phyloP scores from a whole-genome alignment of 2,797 vertebrate genomes.

The Muraenolepis orangiensis region DNA sequence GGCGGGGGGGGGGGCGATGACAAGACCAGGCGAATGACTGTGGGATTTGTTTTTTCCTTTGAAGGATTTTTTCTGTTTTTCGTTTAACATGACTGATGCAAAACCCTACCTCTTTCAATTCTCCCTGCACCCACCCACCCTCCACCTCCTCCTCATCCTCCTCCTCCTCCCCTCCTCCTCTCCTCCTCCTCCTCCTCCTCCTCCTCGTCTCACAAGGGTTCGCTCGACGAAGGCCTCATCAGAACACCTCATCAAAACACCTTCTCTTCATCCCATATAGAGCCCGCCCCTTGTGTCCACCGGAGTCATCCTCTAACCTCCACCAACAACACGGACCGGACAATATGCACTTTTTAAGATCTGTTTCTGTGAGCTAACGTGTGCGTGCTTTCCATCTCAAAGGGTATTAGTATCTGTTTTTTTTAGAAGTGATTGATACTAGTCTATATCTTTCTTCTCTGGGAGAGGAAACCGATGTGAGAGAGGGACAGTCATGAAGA shows the following conservation, averaged over 20 bases:
- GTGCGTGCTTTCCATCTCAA: conserved; percentile 4
- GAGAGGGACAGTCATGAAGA: background rate
- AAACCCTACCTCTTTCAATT: conserved; percentile 62
- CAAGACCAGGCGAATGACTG: background rate
- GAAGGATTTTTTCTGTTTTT: conserved; percentile 12
- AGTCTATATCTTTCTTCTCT: conserved; percentile 41
- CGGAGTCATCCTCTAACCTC: background rate
- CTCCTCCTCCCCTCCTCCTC: conserved; percentile 29
- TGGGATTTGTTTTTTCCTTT: background rate
- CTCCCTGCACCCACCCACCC: conserved; percentile 32
- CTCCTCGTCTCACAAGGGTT: background rate
- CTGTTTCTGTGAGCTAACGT: conserved; percentile 42
- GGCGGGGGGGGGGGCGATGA: background rate
- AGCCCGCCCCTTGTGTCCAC: background rate
- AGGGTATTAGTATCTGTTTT: conserved; percentile 27
- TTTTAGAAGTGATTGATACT: conserved; percentile 10
- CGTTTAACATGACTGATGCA: conserved; percentile 34
- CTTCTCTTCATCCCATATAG: background rate
- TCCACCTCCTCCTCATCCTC: conserved; percentile 39
- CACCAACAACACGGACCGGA: background rate
- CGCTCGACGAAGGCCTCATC: too few species aligned
- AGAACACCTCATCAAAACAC: background rate
- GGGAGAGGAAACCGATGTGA: conserved; percentile 33
- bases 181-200: conserved; percentile 41
- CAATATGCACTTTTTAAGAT: conserved; percentile 16